Evolutionary conservation across 1,140 invertebrate genomes (phyloP).

Genomic region (Lucilia sericata): DNA sequence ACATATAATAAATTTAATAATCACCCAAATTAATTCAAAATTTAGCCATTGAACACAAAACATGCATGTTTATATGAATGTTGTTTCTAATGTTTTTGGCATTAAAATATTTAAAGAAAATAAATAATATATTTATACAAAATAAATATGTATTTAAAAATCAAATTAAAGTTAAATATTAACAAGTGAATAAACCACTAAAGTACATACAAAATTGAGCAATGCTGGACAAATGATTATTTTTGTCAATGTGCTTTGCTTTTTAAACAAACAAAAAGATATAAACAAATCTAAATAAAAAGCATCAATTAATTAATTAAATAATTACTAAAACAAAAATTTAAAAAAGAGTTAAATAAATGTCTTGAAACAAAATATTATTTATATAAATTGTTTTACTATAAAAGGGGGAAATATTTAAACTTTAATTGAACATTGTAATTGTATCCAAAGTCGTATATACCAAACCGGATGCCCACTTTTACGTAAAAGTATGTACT

Average conservation of each 20-base stretch:
- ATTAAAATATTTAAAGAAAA: background rate
- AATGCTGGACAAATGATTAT: background rate
- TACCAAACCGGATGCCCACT: too few species aligned
- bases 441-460: too few species aligned
- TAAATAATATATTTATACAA: background rate
- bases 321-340: background rate
- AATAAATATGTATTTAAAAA: background rate
- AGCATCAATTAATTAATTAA: background rate
- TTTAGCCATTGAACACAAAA: background rate
- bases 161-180: background rate
- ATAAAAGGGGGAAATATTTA: too few species aligned
- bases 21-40: background rate
- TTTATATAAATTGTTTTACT: background rate
- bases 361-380: background rate
- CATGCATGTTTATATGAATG: background rate
- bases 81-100: background rate
- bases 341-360: background rate
- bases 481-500: too few species aligned
- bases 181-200: background rate
- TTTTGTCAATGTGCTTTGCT: constrained; percentile 6
- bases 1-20: background rate
- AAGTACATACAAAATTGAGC: background rate
- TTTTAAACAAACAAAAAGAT: background rate
- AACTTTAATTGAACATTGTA: too few species aligned
- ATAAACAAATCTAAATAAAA: background rate